Base-by-base conservation (phyloP, 2,888 invertebrate genomes). In the Standfussiana lucernea region DNA sequence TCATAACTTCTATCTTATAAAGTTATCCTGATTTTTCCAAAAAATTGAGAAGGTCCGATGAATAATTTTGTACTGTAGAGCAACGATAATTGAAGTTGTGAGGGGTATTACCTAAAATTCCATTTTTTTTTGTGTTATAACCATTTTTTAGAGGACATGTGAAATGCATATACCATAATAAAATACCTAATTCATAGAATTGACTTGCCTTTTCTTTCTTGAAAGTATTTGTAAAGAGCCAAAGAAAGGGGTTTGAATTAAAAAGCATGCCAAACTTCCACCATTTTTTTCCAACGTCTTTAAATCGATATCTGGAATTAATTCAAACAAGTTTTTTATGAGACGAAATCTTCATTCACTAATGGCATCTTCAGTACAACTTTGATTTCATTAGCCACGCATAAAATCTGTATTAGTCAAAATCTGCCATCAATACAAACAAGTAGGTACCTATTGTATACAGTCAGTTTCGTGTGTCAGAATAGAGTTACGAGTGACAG, bases 111-210 rank as follows among this genome's bases (percentile, higher is more conserved):
- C 21, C 18, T 32, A 32, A 32, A 32, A 18, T 18, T 8, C 59
- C 32, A 59, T 18, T 59, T 18, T 32, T 32, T 59, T 32, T 59
- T 59, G 3, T 8, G 18, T 32, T 56, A 15, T n/a, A 15, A 18
- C 7, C 7, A 15, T 21, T 59, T 21, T 50, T 8, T 59, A 18
- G 1, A 59, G 59, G 59, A 8, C 18, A 32, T 32, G 59, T 59
- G 18, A 61, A 61, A 61, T 61, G 11, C n/a, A n/a, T 24, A 35
- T 24, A 61, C 5, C 61, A 11, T 61, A 24, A 24, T 61, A 62
- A 62, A 62, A 62, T 62, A n/a, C n/a, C n/a, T n/a, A 37, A 61
- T 24, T 62, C 6, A n/a, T n/a, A 32, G n/a, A 62, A 37, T 62
- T 62, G 21, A 59, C 13, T 37, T 21, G 32, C 10, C 2, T 35